phyloP scores from a whole-genome alignment of 2,797 vertebrate genomes.

The Eidolon dupreanum region DNA sequence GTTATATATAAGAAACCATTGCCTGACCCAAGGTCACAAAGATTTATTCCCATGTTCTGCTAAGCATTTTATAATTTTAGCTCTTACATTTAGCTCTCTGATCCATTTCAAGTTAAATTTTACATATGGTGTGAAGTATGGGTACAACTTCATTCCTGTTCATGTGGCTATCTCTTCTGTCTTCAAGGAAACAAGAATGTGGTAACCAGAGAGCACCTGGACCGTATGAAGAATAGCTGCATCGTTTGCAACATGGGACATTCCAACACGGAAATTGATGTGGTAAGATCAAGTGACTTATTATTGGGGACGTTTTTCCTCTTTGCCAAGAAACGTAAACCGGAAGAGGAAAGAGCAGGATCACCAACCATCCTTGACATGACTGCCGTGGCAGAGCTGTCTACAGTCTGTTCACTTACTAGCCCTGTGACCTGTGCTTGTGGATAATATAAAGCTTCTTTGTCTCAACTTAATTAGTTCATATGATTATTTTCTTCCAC shows the following conservation, averaged over 20 bases:
- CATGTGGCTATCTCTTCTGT: background rate
- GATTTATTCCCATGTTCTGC: background rate
- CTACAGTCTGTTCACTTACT: background rate
- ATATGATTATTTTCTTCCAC: constrained; percentile 11
- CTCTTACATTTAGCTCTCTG: background rate
- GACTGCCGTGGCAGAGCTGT: background rate
- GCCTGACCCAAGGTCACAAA: background rate
- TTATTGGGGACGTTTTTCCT: background rate
- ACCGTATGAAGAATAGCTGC: constrained; percentile 98
- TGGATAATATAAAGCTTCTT: background rate
- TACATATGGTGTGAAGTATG: background rate
- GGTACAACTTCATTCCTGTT: constrained; percentile 7
- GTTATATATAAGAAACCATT: constrained; percentile 11
- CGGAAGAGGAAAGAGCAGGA: background rate
- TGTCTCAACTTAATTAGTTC: background rate
- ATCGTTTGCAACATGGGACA: constrained; percentile 99
- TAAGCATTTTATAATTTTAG: constrained; percentile 41
- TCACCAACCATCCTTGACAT: background rate
- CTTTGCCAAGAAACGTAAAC: constrained; percentile 14
- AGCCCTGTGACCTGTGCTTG: background rate
- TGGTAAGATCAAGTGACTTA: constrained; percentile 88
- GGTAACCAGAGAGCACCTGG: constrained; percentile 95
- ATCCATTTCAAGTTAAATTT: constrained; percentile 39
- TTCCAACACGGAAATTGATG: constrained; percentile 98
- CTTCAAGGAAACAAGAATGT: constrained; percentile 97